Evolutionary conservation across 2,113 vertebrate genomes (phyloP), one percentile per base, ranked within the genome.

Genomic region (Talpa occidentalis): DNA sequence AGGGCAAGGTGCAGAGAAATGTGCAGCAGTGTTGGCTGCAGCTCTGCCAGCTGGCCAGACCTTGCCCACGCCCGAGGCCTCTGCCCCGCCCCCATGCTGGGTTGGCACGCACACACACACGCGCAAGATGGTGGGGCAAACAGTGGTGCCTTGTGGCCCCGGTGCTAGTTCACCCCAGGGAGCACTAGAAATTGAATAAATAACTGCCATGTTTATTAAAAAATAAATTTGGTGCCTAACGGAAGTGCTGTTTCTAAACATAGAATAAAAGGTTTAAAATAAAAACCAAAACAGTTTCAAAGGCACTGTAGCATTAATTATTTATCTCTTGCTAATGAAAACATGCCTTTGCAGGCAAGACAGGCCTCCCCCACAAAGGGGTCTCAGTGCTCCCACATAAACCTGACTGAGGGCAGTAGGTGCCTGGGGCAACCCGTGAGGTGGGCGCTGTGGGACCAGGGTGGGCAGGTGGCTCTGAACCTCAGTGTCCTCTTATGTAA

Each of bases 281-380:
- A 96, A 96, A 97, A 96, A 84, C 60, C 80, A 79, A 93, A 96
- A 97, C 90, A 82, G 62, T 94, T 97, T 96, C 77, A 90, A 80
- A 96, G 84, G 77, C n/a, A 0, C 44, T 16, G 2, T 10, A 10
- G 44, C 44, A 95, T 97, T 95, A 97, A 97, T 96, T 96, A 97
- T 96, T 96, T 88, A 97, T 90, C 56, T 76, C 87, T 92, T 59
- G 47, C 73, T 97, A 96, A 97, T 96, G 96, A 97, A 96, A 96
- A 82, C 77, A 82, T 3, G 84, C 16, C 72, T 96, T 90, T 81
- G 60, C 37, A 74, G 47, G 77, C 0, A 0, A 37, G 49, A 47
- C 0, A 0, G 64, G 26, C 66, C 6, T 37, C 49, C 47, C 24
- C 28, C 9, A 3, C 79, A 47, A 10, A 40, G 44, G 62, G 70